Evolutionary conservation across 2,888 invertebrate genomes (phyloP), one percentile per base, ranked within the genome.

Genomic region (Fragum whitleyi): DNA sequence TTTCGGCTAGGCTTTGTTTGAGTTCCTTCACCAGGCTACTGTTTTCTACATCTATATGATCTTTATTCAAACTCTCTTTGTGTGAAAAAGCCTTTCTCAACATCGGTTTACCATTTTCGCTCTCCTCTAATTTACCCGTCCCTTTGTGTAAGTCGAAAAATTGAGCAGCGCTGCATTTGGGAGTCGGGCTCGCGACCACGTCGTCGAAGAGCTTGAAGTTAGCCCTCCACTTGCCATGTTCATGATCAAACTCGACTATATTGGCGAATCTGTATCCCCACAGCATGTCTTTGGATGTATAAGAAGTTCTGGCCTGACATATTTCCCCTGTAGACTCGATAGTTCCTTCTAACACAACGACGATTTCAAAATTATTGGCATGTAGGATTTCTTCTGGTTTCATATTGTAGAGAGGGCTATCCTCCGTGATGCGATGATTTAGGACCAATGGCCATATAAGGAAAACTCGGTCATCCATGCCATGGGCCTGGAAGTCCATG

Each of bases 381-480:
- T 82, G 80, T 65, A 97, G 95, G 96, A 98, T 96, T 93, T 98
- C 98, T 69, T 97, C 96, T 19, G 98, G 98, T 0, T 97, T 97
- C 91, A 98, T 96, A 92, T 96, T 96, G 94, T 97, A 99, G 47
- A 98, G 95, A 0, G 98, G 99, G 77, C 97, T 97, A 86, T 96
- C 96, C 81, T 97, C 96, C 94, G 97, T 97, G 92, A 98, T 98
- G 94, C 96, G 97, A 94, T 99, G 99, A 39, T 97, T 98, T 83
- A 99, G 97, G 39, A 97, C 98, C 90, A 97, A 97, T 5, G 99
- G 99, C 98, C 99, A 99, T 90, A 99, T 98, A 93, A 99, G 98
- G 95, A 99, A 98, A 86, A 99, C 96, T 74, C 97, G 96, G 94
- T 98, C 98, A 92, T 97, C 97, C 92, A 97, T 97, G 19, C 97